Base-by-base conservation (phyloP, 1,140 invertebrate species). In the Anoplophora glabripennis region DNA sequence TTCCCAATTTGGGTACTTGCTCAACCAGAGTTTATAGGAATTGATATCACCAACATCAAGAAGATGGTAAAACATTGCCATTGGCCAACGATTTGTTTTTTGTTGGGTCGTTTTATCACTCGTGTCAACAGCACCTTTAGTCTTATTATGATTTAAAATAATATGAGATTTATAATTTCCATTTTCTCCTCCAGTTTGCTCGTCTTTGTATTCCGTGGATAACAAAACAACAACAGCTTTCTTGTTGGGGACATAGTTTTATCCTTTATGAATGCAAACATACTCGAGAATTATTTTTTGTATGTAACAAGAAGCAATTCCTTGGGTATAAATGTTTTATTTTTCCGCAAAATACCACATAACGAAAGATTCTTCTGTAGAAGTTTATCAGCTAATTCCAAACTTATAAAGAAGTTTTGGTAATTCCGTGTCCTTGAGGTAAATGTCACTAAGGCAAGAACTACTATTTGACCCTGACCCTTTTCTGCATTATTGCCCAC, bases 141-240 rank as follows among this genome's bases (percentile, higher is more conserved):
- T 41, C 7, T 41, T 41, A 41, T 41, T 41, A 41, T 41, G 2
- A 41, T 41, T n/a, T 41, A 41, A 41, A 41, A 41, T 41, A 41
- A 41, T 41, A 15, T 41, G 7, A 7, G 38, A 3, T 41, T 41
- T 41, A 15, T 41, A 15, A 3, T 41, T 41, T 12, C 4, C 2
- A 41, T n/a, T 41, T 41, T 41, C 38, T 41, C 7, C 38, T 41
- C 38, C 38, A 7, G 38, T 41, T 41, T 41, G 38, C 3, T 41
- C 38, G 38, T 41, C 38, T 41, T 41, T 41, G 38, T 3, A 7
- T 15, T 41, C 38, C n/a, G 38, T 41, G 15, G 38, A 41, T 41
- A 41, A 41, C 15, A 41, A 41, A 41, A 41, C 7, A 15, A 41
- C 38, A 12, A 7, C 38, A 41, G 38, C 15, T 41, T 41, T 41